These are phyloP conservation scores for Cataglyphis livida DNA, from an alignment of 2,888 invertebrate species.

Conservation along the genomic window DNA sequence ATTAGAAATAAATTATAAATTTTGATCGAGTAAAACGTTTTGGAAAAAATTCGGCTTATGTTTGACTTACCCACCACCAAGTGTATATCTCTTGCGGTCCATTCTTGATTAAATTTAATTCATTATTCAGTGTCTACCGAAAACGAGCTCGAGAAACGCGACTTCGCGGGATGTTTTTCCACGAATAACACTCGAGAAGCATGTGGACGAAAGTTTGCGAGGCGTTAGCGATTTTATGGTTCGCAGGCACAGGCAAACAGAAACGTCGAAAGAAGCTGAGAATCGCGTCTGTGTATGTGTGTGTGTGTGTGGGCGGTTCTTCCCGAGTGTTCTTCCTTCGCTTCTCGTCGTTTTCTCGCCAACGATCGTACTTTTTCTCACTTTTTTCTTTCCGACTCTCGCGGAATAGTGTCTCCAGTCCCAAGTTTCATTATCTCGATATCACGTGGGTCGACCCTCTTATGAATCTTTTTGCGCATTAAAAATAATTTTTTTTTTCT, in stretches of 20 bases:
- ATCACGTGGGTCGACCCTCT: slow-evolving; percentile 29
- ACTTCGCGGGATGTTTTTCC: slow-evolving; percentile 6
- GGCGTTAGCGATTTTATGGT: slow-evolving; percentile 49
- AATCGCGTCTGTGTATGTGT: slow-evolving; percentile 54
- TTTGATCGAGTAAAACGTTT: no score
- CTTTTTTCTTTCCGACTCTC: slow-evolving; percentile 31
- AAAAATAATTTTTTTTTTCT: no score
- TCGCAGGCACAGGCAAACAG: slow-evolving; percentile 31
- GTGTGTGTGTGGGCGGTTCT: slow-evolving; percentile 61
- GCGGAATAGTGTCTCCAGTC: slow-evolving; percentile 15
- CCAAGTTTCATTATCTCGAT: slow-evolving; percentile 22
- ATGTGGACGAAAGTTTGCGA: slow-evolving; percentile 47
- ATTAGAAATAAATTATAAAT: no score
- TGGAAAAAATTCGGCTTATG: no score
- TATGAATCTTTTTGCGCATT: not conserved
- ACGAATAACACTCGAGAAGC: slow-evolving; percentile 17
- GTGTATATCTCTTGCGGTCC: not conserved
- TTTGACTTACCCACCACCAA: no score
- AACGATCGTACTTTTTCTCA: slow-evolving; percentile 26
- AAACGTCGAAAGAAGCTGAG: slow-evolving; percentile 59
- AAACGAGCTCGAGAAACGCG: not conserved
- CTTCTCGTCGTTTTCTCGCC: slow-evolving; percentile 31
- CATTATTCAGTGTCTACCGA: not conserved
- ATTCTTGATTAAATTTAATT: slow-evolving; percentile 1
- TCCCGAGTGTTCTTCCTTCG: slow-evolving; percentile 47